These are phyloP conservation scores for Odontomachus brunneus DNA, from an alignment of 1,140 invertebrate genomes.

Conservation along the genomic window DNA sequence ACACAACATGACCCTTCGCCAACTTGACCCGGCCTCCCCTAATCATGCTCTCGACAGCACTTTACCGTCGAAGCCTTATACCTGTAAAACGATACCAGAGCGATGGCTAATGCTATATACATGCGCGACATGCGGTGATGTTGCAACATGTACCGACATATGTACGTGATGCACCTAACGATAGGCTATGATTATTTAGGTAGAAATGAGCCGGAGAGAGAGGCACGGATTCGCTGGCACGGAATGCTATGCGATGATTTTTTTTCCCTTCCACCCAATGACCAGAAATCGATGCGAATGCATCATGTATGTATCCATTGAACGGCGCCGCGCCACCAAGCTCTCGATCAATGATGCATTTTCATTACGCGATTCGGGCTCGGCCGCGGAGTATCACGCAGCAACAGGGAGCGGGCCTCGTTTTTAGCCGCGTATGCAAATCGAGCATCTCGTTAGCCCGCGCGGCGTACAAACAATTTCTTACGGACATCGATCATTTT, in stretches of 20 bases:
- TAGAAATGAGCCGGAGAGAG: conserved; percentile 40
- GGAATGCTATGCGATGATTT: conserved; percentile 68
- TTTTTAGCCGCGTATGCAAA: conserved; percentile 33
- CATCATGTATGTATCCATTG: conserved; percentile 50
- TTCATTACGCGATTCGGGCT: conserved; percentile 66
- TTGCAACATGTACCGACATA: too few species aligned
- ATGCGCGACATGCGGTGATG: neutral
- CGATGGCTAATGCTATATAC: neutral
- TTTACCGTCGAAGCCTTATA: too few species aligned
- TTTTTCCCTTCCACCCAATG: conserved; percentile 68
- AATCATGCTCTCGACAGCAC: too few species aligned
- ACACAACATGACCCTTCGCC: too few species aligned
- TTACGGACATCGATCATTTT: neutral
- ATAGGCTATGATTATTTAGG: conserved; percentile 59
- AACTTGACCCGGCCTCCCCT: too few species aligned
- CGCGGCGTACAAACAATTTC: neutral
- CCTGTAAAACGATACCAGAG: too few species aligned
- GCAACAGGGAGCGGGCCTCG: neutral
- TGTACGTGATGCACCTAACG: conserved; percentile 12
- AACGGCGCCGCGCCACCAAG: conserved; percentile 41
- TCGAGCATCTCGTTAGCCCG: neutral
- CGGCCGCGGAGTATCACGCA: conserved; percentile 13
- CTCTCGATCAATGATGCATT: conserved; percentile 72
- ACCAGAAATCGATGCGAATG: conserved; percentile 68
- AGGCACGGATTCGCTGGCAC: conserved; percentile 57